phyloP scores from a whole-genome alignment of 2,113 vertebrate genomes.

The Glaucidium brasilianum region DNA sequence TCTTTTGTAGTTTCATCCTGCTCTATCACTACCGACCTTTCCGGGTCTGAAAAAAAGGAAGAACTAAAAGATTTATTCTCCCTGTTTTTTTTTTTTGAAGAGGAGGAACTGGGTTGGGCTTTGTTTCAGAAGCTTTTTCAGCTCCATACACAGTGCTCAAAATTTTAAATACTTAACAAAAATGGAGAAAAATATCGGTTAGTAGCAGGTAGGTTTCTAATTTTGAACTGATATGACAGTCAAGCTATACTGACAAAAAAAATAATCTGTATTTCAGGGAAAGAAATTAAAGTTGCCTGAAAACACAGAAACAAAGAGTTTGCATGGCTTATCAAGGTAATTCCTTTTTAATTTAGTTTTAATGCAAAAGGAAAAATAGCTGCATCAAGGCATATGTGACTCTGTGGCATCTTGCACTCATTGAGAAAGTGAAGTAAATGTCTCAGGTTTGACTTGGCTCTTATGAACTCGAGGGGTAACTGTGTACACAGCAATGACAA shows the following conservation, averaged over 20 bases:
- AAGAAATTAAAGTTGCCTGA: neutral
- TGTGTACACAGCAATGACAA: neutral
- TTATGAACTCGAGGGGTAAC: accelerated
- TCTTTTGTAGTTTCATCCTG: neutral
- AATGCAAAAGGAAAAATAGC: neutral
- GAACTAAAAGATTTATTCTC: neutral
- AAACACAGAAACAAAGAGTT: neutral
- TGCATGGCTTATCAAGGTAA: neutral
- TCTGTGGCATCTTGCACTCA: neutral
- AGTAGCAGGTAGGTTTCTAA: neutral
- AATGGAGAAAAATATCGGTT: neutral
- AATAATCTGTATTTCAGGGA: neutral
- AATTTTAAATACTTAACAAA: neutral
- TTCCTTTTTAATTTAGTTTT: neutral
- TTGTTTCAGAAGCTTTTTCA: neutral
- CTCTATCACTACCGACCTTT: neutral
- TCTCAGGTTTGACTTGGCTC: neutral
- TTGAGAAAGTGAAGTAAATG: neutral
- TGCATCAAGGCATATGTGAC: neutral
- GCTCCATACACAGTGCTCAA: neutral
- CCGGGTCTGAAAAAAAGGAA: neutral
- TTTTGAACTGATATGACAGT: neutral
- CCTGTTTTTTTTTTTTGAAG: neutral
- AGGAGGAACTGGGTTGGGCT: neutral
- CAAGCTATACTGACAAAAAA: neutral